Base-by-base conservation (phyloP, 2,888 invertebrate genomes). In the Oeneis ivallda region DNA sequence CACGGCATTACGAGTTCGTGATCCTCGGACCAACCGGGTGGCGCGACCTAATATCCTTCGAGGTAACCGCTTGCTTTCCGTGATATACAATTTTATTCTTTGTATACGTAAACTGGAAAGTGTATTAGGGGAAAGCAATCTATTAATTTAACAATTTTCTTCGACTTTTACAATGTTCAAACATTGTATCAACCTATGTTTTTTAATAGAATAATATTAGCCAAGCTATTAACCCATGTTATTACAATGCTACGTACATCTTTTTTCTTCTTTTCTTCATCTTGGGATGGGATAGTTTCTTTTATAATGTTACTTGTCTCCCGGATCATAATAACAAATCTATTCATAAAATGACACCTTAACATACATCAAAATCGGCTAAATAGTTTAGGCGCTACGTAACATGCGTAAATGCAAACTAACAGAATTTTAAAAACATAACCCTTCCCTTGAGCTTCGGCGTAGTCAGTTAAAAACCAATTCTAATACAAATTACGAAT, bases 1-100 rank as follows among this genome's bases (percentile, higher is more conserved):
- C 50, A 64, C 74, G 37, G 50, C 66, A 79, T 74, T 80, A 80
- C 80, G 76, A 76, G 80, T 78, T 84, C 85, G 84, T 87, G 87
- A 86, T 85, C 81, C 81, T 71, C 68, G 77, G 79, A 80, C 80
- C 80, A 79, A 81, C 85, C 82, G 84, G 83, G 84, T 83, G 84
- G 83, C 76, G 77, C 76, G 82, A 78, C 78, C 79, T 79, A 79
- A 82, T 82, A 82, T 78, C 77, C 75, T 78, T 58, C 64, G 66
- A 69, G 68, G 67, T 59, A 66, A 75, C 79, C 77, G 79, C 75
- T 75, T 72, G 75, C 75, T 74, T 73, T 72, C 69, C 73, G 69
- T 71, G 67, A 71, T 72, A 71, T 52, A 63, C 66, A 66, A 69
- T 67, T 62, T 65, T 69, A 70, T 61, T 50, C 65, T 53, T 58